Evolutionary conservation across 2,113 vertebrate genomes (phyloP).

Genomic region (Apteryx mantelli): DNA sequence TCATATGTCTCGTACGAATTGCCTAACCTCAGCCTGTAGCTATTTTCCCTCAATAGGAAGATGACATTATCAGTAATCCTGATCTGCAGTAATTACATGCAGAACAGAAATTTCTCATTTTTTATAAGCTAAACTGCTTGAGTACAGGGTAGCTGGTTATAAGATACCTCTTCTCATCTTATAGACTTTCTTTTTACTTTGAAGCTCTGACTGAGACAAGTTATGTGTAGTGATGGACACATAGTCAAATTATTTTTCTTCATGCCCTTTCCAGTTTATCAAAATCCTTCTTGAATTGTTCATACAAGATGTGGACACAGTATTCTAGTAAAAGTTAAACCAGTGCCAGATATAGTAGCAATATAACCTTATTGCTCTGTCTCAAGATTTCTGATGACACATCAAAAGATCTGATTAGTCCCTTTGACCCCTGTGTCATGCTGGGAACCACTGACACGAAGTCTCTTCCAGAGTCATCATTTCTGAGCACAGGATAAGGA

Average conservation of each 20-base stretch:
- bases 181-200: neutral
- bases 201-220: neutral
- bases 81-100: too few relatives aligned
- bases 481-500: neutral
- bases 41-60: too few relatives aligned
- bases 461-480: neutral
- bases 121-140: neutral
- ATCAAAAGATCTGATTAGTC: neutral
- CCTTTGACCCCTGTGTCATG: neutral
- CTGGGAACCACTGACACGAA: neutral
- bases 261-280: accelerated
- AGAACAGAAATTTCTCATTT: too few relatives aligned
- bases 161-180: neutral
- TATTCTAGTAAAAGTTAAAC: neutral
- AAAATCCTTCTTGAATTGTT: accelerated
- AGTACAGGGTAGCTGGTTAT: neutral
- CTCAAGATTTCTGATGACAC: neutral
- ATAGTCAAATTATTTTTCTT: neutral
- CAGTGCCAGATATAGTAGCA: neutral
- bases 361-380: neutral
- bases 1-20: too few relatives aligned
- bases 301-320: neutral
- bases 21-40: too few relatives aligned
- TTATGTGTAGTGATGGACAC: neutral
- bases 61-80: too few relatives aligned